A percentile compares a stretch with the other conserved stretches of the same genome.
phyloP scores from a whole-genome alignment of 1,140 invertebrate species.

The Gryllus bimaculatus region DNA sequence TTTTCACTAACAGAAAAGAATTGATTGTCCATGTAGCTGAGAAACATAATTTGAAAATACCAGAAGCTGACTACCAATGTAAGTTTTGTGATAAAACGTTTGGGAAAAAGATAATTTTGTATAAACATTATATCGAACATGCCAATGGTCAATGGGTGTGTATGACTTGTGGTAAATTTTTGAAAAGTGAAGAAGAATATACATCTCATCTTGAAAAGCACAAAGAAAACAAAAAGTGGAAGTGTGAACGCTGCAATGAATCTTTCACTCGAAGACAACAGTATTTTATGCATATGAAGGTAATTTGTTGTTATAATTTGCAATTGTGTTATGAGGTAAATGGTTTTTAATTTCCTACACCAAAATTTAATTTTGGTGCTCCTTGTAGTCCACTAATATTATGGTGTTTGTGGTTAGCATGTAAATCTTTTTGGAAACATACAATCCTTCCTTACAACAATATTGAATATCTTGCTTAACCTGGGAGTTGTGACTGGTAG shows the following conservation, averaged over 20 bases:
- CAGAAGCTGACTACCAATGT: constrained; percentile 29
- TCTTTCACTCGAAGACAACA: constrained; percentile 34
- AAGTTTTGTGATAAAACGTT: constrained; percentile 31
- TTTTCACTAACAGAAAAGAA: constrained; percentile 34
- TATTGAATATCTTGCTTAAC: too few species aligned
- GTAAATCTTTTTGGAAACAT: too few species aligned
- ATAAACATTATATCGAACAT: constrained; percentile 33
- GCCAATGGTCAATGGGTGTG: constrained; percentile 32
- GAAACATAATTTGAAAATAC: constrained; percentile 29
- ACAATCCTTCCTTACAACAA: too few species aligned
- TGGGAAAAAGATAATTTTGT: constrained; percentile 31
- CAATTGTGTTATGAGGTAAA: too few species aligned
- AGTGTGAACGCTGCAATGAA: constrained; percentile 32
- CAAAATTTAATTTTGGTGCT: too few species aligned
- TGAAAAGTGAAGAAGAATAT: constrained; percentile 27
- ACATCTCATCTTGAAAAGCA: constrained; percentile 30
- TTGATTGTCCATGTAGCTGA: constrained; percentile 33
- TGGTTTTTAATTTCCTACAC: too few species aligned
- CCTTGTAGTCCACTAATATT: too few species aligned
- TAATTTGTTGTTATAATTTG: background rate
- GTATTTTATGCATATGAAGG: constrained; percentile 32
- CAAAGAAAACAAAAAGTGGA: constrained; percentile 31
- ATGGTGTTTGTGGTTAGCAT: too few species aligned
- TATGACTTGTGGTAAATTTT: constrained; percentile 32
- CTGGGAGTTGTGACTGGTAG: too few species aligned